Percentiles rank a stretch among this genome's conserved stretches.
These are phyloP conservation scores for Epistrophe eligans DNA, from an alignment of 2,888 invertebrate genomes.

Conservation along the genomic window DNA sequence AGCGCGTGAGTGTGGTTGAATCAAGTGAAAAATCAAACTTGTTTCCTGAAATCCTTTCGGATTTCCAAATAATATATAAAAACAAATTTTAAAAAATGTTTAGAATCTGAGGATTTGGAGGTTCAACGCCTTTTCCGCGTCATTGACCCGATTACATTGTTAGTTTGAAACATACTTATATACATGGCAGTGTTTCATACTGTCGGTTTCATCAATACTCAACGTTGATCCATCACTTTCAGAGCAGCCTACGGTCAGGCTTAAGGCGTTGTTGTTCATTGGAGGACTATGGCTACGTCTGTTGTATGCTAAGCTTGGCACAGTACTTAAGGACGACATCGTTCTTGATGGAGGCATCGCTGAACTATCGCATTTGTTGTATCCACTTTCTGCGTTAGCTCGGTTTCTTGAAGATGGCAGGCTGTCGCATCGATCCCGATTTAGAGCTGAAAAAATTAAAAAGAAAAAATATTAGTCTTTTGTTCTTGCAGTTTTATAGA, in stretches of 20 bases:
- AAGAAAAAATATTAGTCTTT: neutral
- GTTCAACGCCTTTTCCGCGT: neutral
- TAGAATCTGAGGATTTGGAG: neutral
- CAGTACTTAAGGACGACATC: conserved; percentile 83
- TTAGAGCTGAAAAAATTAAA: conserved; percentile 77
- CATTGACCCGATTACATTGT: neutral
- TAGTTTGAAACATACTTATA: neutral
- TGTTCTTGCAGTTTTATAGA: too few species aligned
- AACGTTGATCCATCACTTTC: conserved; percentile 89
- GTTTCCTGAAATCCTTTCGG: too few species aligned
- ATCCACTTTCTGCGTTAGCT: conserved; percentile 87
- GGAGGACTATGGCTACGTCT: conserved; percentile 83
- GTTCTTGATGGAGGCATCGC: conserved; percentile 83
- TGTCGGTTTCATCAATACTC: conserved; percentile 87
- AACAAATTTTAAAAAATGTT: too few species aligned
- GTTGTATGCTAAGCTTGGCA: conserved; percentile 83
- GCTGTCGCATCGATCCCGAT: conserved; percentile 92
- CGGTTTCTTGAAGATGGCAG: conserved; percentile 90
- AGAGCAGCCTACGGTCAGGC: conserved; percentile 87
- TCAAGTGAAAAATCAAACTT: too few species aligned
- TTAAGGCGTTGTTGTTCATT: conserved; percentile 84
- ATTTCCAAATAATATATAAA: too few species aligned
- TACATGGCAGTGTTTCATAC: conserved; percentile 84
- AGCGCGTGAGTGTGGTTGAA: too few species aligned
- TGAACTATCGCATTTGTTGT: conserved; percentile 80